Base-by-base conservation (phyloP, 2,888 invertebrate species). In the Cerastoderma edule region DNA sequence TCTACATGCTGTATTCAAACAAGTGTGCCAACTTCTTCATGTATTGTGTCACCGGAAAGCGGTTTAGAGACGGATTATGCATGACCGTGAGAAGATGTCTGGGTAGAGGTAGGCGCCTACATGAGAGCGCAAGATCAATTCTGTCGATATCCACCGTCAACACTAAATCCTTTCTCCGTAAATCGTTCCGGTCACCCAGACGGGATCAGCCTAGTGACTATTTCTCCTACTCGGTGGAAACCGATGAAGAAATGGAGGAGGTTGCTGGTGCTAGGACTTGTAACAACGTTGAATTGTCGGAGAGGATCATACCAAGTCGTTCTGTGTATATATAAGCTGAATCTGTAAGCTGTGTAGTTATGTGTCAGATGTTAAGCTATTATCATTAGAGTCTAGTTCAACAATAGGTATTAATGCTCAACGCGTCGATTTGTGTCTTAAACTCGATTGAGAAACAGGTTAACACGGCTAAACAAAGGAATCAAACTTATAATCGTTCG, bases 11-110 rank as follows among this genome's bases (percentile, higher is more conserved):
- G 0, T 89, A 88, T 63, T 83, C 87, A 24, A 88, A 88, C 73
- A 89, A 88, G 67, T 89, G 87, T 70, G 86, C 86, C 24, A 89
- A 86, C 57, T 89, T 88, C 68, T 82, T 85, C 67, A 82, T 87
- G 71, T 88, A 87, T 66, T 81, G 84, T 50, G 72, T 83, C 13
- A 86, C 86, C 8, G 89, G 89, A 44, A 78, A 80, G 27, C 68
- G 82, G 44, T 89, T 89, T 65, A 75, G 88, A 60, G 75, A 77
- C 13, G 86, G 85, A 10, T 67, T 88, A 35, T 66, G 65, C 54
- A 65, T 70, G 57, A 50, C 60, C 10, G 4, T 72, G 32, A 35
- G 57, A 57, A 33, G 57, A 19, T 70, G 73, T 35, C 32, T 63
- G 13, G 46, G 68, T 22, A 56, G 35, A 24, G 64, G 48, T 44